Conservation (phyloP, 2,888 invertebrate genomes). For the Drosophila cognata region DNA sequence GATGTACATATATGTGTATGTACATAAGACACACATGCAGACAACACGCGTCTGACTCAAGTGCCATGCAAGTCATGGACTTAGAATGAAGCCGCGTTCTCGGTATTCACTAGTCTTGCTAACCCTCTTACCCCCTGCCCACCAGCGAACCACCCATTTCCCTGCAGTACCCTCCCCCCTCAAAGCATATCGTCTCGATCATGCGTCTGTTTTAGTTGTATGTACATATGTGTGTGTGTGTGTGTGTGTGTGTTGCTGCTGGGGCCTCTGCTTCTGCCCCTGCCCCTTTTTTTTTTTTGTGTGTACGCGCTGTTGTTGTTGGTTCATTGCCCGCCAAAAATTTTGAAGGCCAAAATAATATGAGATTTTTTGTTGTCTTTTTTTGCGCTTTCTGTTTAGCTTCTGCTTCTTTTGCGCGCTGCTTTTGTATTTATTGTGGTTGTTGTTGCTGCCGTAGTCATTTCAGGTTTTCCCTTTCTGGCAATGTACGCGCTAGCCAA, state of each 20-base stretch:
- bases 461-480: slow-evolving; percentile 80
- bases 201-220: slow-evolving; percentile 46
- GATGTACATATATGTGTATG: not conserved
- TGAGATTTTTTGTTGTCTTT: slow-evolving; percentile 63
- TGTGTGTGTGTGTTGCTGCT: slow-evolving; percentile 11
- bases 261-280: slow-evolving; percentile 1
- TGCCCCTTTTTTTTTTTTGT: slow-evolving; percentile 15
- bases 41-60: slow-evolving; percentile 46
- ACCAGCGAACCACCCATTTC: too few relatives aligned
- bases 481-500: slow-evolving; percentile 58
- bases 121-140: not conserved
- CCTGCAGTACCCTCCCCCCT: not conserved
- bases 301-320: slow-evolving; percentile 75
- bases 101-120: slow-evolving; percentile 3
- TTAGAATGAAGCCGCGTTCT: slow-evolving; percentile 26
- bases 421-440: slow-evolving; percentile 50
- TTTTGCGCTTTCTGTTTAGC: slow-evolving; percentile 63
- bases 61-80: slow-evolving; percentile 49
- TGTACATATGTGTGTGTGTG: slow-evolving; percentile 2
- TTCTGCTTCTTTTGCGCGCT: slow-evolving; percentile 50
- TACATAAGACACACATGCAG: slow-evolving; percentile 10
- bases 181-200: slow-evolving; percentile 33
- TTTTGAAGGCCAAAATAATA: slow-evolving; percentile 84
- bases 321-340: slow-evolving; percentile 84
- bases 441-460: slow-evolving; percentile 54